Evolutionary conservation across 2,113 vertebrate genomes (phyloP).

Genomic region (Oenanthe oenanthe): DNA sequence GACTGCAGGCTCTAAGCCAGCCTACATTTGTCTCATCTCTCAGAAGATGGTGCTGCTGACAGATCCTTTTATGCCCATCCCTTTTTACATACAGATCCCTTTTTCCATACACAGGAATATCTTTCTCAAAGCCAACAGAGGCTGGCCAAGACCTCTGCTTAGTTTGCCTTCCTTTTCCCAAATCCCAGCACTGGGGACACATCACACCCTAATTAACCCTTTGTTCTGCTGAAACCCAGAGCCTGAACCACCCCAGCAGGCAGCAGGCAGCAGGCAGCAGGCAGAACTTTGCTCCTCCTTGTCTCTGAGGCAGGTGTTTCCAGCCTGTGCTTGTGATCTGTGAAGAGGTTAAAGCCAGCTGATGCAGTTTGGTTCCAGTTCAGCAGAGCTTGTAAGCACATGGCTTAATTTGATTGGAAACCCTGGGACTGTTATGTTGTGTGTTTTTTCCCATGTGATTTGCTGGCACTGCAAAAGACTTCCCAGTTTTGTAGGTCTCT

Average conservation of each 20-base stretch:
- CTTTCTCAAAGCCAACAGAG: neutral
- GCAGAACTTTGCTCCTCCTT: neutral
- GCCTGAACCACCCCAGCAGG: neutral
- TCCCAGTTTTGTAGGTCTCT: neutral
- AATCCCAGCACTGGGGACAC: neutral
- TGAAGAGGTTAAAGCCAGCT: constrained; percentile 21
- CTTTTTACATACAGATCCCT: neutral
- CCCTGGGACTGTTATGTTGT: neutral
- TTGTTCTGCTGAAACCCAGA: neutral
- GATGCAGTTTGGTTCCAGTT: neutral
- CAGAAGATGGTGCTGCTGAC: neutral
- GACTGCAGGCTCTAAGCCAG: neutral
- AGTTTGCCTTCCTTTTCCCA: neutral
- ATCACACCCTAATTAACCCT: neutral
- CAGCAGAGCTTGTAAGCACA: constrained; percentile 29
- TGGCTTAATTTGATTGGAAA: constrained; percentile 16
- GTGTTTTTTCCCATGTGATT: neutral
- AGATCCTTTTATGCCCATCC: neutral
- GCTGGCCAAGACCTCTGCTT: neutral
- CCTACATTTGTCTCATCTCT: neutral
- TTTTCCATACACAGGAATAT: neutral
- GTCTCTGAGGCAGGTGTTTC: neutral
- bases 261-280: fast-evolving
- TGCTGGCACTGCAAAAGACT: neutral
- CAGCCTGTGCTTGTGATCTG: constrained; percentile 6